These are phyloP conservation scores for Zenarchopterus dispar DNA, from an alignment of 2,797 vertebrate species.

Conservation along the genomic window DNA sequence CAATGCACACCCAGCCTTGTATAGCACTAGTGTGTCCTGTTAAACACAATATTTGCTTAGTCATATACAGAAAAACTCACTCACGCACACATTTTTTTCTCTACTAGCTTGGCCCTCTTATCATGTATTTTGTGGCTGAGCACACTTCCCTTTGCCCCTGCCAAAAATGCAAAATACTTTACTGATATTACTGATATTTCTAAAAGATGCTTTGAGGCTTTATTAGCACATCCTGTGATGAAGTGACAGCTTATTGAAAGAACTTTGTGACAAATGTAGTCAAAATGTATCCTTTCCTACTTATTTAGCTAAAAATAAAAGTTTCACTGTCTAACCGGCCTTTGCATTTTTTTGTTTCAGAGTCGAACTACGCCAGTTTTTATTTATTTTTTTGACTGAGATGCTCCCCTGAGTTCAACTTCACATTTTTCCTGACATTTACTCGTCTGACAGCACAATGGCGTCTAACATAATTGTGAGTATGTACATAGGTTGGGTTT, in stretches of 20 bases:
- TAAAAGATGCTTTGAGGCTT: no score
- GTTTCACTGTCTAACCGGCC: background rate
- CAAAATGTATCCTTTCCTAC: background rate
- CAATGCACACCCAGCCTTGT: background rate
- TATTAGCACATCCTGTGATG: no score
- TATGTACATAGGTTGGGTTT: slow-evolving; percentile 30
- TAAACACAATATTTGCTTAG: background rate
- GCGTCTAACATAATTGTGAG: slow-evolving; percentile 94
- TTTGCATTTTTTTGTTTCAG: slow-evolving; percentile 35
- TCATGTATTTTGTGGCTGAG: slow-evolving; percentile 31
- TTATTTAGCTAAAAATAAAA: background rate
- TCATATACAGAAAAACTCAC: background rate
- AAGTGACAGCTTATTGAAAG: background rate
- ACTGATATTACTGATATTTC: slow-evolving; percentile 7
- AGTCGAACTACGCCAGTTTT: slow-evolving; percentile 43
- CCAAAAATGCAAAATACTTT: slow-evolving; percentile 14
- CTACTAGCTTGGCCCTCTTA: slow-evolving; percentile 11
- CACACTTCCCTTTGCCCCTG: slow-evolving; percentile 51
- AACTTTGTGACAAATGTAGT: background rate
- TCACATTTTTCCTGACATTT: slow-evolving; percentile 32
- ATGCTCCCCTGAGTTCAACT: slow-evolving; percentile 56
- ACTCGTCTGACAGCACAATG: slow-evolving; percentile 77
- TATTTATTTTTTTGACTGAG: slow-evolving; percentile 21
- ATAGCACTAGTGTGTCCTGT: background rate
- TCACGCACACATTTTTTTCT: background rate